Percentiles rank a stretch among this genome's conserved stretches.
Evolutionary conservation across 1,140 invertebrate species (phyloP).

Genomic region (Micrasema longulum): DNA sequence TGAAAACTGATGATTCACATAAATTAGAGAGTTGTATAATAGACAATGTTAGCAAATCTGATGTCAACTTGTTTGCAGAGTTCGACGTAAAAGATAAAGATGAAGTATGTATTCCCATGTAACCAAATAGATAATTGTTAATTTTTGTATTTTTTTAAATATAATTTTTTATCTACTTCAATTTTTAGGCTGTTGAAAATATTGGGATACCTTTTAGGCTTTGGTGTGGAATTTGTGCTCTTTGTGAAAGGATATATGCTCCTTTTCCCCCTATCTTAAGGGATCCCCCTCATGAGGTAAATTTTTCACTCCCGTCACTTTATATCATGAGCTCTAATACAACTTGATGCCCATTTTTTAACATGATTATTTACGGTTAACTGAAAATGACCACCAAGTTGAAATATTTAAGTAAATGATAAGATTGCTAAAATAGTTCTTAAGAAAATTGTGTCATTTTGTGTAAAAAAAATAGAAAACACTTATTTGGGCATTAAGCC

Average conservation of each 20-base stretch:
- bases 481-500: too few species aligned
- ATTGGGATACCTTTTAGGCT: conserved; percentile 70
- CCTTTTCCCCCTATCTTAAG: conserved; percentile 62
- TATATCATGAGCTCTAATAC: too few species aligned
- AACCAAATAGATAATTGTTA: neutral
- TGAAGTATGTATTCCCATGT: conserved; percentile 23
- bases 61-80: conserved; percentile 49
- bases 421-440: too few species aligned
- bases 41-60: conserved; percentile 11
- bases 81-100: conserved; percentile 48
- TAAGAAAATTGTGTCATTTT: too few species aligned
- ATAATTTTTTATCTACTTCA: conserved; percentile 5
- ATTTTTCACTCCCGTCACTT: too few species aligned
- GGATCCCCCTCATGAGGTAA: conserved; percentile 69
- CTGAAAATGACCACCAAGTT: too few species aligned
- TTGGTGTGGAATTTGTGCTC: conserved; percentile 77
- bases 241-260: conserved; percentile 73
- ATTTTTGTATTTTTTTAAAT: conserved; percentile 4
- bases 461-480: too few species aligned
- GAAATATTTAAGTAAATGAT: too few species aligned
- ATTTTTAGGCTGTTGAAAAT: conserved; percentile 34
- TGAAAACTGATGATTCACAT: conserved; percentile 22
- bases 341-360: too few species aligned
- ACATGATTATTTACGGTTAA: too few species aligned
- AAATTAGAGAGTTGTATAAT: neutral